These are phyloP conservation scores for Melinopterus prodromus DNA, from an alignment of 2,888 invertebrate species.

Conservation along the genomic window DNA sequence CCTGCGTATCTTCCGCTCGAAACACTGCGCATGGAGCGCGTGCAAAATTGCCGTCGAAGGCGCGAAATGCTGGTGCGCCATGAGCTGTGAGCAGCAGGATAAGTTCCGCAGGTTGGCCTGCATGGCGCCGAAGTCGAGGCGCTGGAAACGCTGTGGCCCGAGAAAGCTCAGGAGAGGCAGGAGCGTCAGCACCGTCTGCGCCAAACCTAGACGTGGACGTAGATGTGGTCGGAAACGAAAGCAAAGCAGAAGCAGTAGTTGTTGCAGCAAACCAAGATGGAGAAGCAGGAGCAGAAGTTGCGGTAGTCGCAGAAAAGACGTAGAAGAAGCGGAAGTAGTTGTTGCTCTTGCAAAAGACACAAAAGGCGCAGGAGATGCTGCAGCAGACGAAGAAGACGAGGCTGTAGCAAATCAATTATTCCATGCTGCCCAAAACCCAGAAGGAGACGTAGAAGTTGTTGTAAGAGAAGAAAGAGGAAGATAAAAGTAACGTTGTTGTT, in stretches of 20 bases:
- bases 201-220: conserved; percentile 42
- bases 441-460: background rate
- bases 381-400: conserved; percentile 21
- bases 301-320: conserved; percentile 19
- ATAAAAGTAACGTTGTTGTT: background rate
- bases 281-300: conserved; percentile 10
- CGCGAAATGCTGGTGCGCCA: conserved; percentile 50
- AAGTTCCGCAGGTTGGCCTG: conserved; percentile 44
- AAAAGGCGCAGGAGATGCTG: background rate
- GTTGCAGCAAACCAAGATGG: background rate
- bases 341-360: background rate
- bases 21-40: conserved; percentile 50
- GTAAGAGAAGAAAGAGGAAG: background rate
- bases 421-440: conserved; percentile 16
- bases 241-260: background rate
- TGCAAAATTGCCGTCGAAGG: conserved; percentile 52
- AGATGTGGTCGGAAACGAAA: conserved; percentile 34
- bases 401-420: background rate
- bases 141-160: background rate
- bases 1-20: conserved; percentile 48
- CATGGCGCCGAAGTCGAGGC: conserved; percentile 41
- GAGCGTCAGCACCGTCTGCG: conserved; percentile 48
- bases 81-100: conserved; percentile 42
- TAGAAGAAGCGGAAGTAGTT: background rate
- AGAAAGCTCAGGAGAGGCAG: conserved; percentile 42